A percentile compares a stretch with the other conserved stretches of the same genome.
These are phyloP conservation scores for Vombatus ursinus DNA, from an alignment of 2,113 vertebrate genomes.

Conservation along the genomic window DNA sequence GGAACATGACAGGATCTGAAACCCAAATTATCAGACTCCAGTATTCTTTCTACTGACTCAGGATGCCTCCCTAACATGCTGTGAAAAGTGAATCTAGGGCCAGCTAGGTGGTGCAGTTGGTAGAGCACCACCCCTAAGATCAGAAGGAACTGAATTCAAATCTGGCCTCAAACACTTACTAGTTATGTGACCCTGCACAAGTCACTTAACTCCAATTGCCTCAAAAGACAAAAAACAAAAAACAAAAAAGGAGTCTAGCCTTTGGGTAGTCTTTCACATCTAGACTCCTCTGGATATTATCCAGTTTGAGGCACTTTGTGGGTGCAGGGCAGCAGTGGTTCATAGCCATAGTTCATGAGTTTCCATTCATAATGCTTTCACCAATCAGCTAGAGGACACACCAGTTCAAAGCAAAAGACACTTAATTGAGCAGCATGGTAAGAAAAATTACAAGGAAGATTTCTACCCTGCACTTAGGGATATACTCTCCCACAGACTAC, in stretches of 20 bases:
- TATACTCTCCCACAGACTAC: no score
- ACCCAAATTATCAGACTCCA: background rate
- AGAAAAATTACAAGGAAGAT: background rate
- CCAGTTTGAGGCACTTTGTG: background rate
- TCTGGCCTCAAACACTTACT: no score
- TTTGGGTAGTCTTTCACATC: background rate
- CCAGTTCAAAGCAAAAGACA: background rate
- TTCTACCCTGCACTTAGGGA: background rate
- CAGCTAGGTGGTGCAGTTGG: no score
- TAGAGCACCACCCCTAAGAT: no score
- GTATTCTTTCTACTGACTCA: background rate
- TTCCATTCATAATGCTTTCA: background rate
- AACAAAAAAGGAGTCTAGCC: no score
- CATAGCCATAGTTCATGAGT: background rate
- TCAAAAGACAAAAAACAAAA: no score
- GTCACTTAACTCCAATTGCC: no score
- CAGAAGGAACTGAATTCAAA: no score
- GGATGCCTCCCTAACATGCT: background rate
- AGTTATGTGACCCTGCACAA: no score
- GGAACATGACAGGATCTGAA: background rate
- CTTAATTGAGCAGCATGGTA: background rate
- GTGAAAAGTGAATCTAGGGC: background rate
- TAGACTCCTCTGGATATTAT: background rate
- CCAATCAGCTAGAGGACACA: background rate
- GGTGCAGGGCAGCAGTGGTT: background rate